These are phyloP conservation scores for Parotia lawesii DNA, from an alignment of 2,113 vertebrate species.

Conservation along the genomic window DNA sequence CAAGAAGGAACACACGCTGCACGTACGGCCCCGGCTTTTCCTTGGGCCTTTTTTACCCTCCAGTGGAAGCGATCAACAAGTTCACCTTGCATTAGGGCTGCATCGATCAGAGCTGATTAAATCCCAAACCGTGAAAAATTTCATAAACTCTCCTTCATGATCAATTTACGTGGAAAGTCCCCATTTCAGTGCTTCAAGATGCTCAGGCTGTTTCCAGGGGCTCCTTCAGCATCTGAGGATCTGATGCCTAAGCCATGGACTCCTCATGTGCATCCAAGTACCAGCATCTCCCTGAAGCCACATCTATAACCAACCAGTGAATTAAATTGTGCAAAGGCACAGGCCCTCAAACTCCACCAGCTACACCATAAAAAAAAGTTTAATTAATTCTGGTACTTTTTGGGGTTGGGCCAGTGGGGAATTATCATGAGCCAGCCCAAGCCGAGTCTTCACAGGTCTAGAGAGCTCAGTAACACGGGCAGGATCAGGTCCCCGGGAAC, in stretches of 20 bases:
- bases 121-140: conserved; percentile 37
- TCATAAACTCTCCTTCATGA: conserved; percentile 31
- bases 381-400: not conserved
- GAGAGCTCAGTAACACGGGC: not conserved
- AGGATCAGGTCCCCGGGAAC: not conserved
- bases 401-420: not conserved
- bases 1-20: not conserved
- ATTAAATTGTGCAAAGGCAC: not conserved
- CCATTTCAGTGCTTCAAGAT: not conserved
- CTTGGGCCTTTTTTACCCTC: conserved; percentile 10
- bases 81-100: conserved; percentile 41
- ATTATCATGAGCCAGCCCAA: not conserved
- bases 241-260: not conserved
- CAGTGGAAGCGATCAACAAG: conserved; percentile 20
- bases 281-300: not conserved
- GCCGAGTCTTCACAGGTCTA: not conserved
- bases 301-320: not conserved
- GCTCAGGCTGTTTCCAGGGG: not conserved
- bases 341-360: not conserved
- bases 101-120: conserved; percentile 54
- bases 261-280: accelerated
- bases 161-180: conserved; percentile 13
- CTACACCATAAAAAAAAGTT: not conserved
- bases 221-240: not conserved
- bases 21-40: accelerated